phyloP scores from a whole-genome alignment of 2,113 vertebrate species.

The Eurypyga helias region DNA sequence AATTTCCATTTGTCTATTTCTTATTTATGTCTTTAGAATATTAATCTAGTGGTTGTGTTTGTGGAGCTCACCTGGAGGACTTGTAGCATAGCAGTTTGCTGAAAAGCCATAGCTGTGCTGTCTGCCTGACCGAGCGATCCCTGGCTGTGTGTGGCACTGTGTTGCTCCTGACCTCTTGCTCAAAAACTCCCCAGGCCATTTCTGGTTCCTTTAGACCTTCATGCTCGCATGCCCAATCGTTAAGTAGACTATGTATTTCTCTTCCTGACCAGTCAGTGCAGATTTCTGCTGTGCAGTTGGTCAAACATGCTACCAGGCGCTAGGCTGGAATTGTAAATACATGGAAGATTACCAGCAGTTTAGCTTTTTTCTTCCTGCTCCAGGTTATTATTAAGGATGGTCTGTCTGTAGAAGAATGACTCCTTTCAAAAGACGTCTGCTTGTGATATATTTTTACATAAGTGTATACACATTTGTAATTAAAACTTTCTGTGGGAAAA shows the following conservation, averaged over 20 bases:
- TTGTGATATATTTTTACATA: background rate
- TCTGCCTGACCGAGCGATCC: rapidly evolving
- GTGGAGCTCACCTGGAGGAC: background rate
- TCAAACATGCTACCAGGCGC: background rate
- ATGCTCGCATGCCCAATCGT: background rate
- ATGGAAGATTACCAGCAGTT: background rate
- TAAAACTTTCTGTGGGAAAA: background rate
- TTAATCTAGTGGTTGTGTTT: background rate
- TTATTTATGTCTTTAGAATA: background rate
- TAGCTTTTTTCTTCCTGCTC: background rate
- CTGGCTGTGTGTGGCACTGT: background rate
- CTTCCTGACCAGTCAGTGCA: background rate
- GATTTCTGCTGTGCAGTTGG: background rate
- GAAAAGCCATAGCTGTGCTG: background rate
- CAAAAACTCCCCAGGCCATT: background rate
- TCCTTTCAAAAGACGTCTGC: background rate
- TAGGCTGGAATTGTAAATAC: background rate
- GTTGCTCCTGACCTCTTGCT: background rate
- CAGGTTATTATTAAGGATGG: background rate
- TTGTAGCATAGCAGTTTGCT: background rate
- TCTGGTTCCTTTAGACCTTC: background rate
- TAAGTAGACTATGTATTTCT: background rate
- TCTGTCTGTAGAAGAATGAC: background rate
- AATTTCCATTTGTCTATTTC: background rate
- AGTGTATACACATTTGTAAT: background rate